A percentile compares a stretch with the other conserved stretches of the same genome.
These are phyloP conservation scores for Meloidogyne exigua DNA, from an alignment of 1,140 invertebrate genomes.

Conservation along the genomic window DNA sequence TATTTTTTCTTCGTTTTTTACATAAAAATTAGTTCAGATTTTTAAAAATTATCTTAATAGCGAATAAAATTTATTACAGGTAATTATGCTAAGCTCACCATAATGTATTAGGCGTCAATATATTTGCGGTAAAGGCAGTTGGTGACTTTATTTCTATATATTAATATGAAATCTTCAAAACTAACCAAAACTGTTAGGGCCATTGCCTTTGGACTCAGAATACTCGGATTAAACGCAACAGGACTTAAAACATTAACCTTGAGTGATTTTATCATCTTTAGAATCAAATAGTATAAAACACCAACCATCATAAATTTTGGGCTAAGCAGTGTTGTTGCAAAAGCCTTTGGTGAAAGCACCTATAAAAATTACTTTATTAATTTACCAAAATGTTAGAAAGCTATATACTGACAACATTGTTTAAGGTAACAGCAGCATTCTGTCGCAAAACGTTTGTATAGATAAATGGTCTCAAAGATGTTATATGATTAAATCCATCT, in stretches of 20 bases:
- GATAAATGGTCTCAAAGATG: neutral
- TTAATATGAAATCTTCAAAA: too few species aligned
- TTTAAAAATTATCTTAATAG: too few species aligned
- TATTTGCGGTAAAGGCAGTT: slow-evolving; percentile 34
- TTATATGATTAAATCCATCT: neutral
- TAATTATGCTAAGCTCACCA: neutral
- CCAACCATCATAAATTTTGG: slow-evolving; percentile 28
- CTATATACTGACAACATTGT: neutral
- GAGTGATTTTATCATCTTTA: neutral
- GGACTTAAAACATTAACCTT: slow-evolving; percentile 17
- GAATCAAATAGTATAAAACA: too few species aligned
- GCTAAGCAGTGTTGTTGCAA: slow-evolving; percentile 16
- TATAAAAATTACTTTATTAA: too few species aligned
- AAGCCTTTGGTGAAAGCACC: slow-evolving; percentile 24
- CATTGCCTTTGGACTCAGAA: slow-evolving; percentile 36
- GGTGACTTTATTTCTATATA: slow-evolving; percentile 28
- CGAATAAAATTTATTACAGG: too few species aligned
- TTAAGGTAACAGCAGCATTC: slow-evolving; percentile 12
- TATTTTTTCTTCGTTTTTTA: too few species aligned
- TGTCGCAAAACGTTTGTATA: slow-evolving; percentile 23
- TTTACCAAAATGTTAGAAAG: too few species aligned
- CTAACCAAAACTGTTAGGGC: neutral
- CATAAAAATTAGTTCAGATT: too few species aligned
- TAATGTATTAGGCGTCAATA: slow-evolving; percentile 27
- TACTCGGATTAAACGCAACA: slow-evolving; percentile 12